Evolutionary conservation across 2,113 vertebrate genomes (phyloP).

Genomic region (Dolichotis patagonum): DNA sequence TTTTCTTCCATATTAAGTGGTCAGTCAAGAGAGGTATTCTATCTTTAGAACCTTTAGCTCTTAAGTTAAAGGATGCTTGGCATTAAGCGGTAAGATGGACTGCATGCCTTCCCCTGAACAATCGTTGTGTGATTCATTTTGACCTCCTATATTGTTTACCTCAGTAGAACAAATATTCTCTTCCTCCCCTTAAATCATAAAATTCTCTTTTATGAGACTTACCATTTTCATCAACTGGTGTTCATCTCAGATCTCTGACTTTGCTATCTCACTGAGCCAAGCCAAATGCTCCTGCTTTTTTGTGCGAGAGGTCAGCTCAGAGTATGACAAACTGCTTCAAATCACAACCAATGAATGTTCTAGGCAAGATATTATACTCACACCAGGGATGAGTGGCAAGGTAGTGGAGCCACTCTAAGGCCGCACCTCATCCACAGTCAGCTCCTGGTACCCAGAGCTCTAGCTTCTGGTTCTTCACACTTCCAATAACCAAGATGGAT

Average conservation of each 20-base stretch:
- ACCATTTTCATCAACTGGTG: neutral
- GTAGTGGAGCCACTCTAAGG: neutral
- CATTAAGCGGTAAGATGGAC: neutral
- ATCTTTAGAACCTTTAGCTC: neutral
- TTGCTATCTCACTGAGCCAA: neutral
- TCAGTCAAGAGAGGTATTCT: neutral
- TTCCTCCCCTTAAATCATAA: neutral
- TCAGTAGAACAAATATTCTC: neutral
- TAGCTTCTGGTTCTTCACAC: neutral
- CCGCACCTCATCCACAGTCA: neutral
- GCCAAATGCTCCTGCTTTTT: neutral
- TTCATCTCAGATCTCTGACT: neutral
- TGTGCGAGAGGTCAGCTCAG: neutral
- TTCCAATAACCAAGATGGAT: neutral
- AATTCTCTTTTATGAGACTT: neutral
- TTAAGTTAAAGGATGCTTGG: neutral
- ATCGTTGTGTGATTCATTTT: neutral
- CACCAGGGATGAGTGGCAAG: neutral
- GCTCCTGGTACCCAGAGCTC: neutral
- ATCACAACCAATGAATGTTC: neutral
- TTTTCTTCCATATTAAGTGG: neutral
- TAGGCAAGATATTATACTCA: neutral
- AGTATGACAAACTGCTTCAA: neutral
- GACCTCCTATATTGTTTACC: neutral
- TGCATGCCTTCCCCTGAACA: neutral